Percentiles rank a stretch among this genome's conserved stretches.
phyloP scores from a whole-genome alignment of 2,888 invertebrate species.

The Xestia sexstrigata region DNA sequence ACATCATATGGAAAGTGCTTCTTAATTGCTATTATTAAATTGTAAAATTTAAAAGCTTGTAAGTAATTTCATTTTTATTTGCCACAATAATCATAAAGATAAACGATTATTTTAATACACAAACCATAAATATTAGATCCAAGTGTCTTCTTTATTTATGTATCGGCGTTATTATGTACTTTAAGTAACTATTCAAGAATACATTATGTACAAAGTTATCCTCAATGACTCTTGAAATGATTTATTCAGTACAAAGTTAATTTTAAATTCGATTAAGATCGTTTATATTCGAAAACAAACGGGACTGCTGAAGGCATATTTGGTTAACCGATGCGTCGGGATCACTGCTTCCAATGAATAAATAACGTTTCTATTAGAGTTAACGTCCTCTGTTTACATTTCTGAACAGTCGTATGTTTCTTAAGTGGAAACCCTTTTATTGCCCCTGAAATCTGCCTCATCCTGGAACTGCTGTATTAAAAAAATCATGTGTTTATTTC shows the following conservation, averaged over 20 bases:
- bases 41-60: slow-evolving; percentile 31
- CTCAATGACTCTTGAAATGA: slow-evolving; percentile 50
- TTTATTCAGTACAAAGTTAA: slow-evolving; percentile 62
- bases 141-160: slow-evolving; percentile 13
- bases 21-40: slow-evolving; percentile 44
- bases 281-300: slow-evolving; percentile 64
- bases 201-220: slow-evolving; percentile 21
- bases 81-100: slow-evolving; percentile 34
- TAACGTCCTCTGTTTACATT: slow-evolving; percentile 50
- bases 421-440: slow-evolving; percentile 50
- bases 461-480: background rate
- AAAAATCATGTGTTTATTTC: background rate
- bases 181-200: slow-evolving; percentile 19
- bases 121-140: slow-evolving; percentile 41
- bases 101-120: slow-evolving; percentile 32
- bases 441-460: slow-evolving; percentile 12
- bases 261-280: slow-evolving; percentile 66
- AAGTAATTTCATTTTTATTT: slow-evolving; percentile 36
- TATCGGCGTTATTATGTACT: slow-evolving; percentile 2
- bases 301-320: slow-evolving; percentile 71
- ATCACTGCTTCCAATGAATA: slow-evolving; percentile 75
- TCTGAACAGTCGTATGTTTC: slow-evolving; percentile 56
- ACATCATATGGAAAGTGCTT: slow-evolving; percentile 27
- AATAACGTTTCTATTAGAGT: slow-evolving; percentile 69
- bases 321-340: slow-evolving; percentile 69